These are phyloP conservation scores for Lypha dubia DNA, from an alignment of 2,888 invertebrate genomes.

Conservation along the genomic window DNA sequence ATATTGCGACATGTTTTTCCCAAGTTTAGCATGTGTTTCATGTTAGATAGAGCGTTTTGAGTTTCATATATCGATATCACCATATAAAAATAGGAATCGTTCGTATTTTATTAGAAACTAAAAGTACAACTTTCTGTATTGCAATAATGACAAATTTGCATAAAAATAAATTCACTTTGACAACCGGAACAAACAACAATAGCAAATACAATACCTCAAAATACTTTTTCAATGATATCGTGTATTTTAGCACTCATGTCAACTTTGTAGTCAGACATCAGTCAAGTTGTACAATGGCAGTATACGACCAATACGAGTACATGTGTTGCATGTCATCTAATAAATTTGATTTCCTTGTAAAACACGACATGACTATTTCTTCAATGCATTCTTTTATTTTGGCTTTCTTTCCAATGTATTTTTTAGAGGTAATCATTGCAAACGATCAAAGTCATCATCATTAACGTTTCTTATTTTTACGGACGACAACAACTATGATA, in stretches of 20 bases:
- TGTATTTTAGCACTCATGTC: conserved; percentile 28
- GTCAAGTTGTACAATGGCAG: conserved; percentile 33
- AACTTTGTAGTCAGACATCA: conserved; percentile 37
- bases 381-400: neutral
- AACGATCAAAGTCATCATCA: conserved; percentile 61
- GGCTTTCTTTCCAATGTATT: neutral
- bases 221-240: conserved; percentile 18
- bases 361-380: conserved; percentile 54
- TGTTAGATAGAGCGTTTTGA: too few species aligned
- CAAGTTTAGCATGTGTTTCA: too few species aligned
- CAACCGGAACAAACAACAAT: conserved; percentile 2
- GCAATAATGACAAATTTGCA: conserved; percentile 15
- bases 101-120: neutral
- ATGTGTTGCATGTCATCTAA: conserved; percentile 64
- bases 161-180: conserved; percentile 25
- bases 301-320: conserved; percentile 35
- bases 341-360: conserved; percentile 67
- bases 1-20: too few species aligned
- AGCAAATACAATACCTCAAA: conserved; percentile 11
- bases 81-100: too few species aligned
- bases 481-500: conserved; percentile 15
- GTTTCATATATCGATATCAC: too few species aligned
- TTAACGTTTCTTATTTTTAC: conserved; percentile 44
- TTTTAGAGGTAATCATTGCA: conserved; percentile 48
- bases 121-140: conserved; percentile 2